Evolutionary conservation across 2,797 vertebrate species (phyloP).

Genomic region (Prunella strophiata): DNA sequence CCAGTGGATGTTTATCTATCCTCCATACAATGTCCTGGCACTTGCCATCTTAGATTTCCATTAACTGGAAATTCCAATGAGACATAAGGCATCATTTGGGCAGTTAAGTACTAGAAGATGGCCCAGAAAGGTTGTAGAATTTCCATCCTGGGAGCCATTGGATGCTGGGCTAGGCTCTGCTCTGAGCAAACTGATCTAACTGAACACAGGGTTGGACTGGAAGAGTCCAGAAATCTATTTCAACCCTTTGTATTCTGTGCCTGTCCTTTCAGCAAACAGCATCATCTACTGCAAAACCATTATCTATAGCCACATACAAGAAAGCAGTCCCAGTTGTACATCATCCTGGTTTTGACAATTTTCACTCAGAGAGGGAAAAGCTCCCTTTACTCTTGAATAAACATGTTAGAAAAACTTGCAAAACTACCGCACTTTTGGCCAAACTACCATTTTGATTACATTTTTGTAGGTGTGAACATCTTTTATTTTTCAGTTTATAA

Average conservation of each 20-base stretch:
- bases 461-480: conserved; percentile 52
- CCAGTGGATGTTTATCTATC: background rate
- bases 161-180: background rate
- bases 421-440: background rate
- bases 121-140: background rate
- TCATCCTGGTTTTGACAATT: background rate
- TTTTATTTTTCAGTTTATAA: conserved; percentile 56
- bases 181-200: background rate
- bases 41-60: background rate
- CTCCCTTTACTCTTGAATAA: background rate
- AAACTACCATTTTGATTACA: conserved; percentile 12
- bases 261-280: background rate
- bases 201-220: background rate
- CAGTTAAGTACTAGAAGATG: background rate
- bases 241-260: background rate
- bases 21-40: background rate
- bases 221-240: background rate
- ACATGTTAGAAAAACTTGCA: background rate
- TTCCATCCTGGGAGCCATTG: background rate
- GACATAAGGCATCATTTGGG: background rate
- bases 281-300: background rate
- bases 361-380: background rate
- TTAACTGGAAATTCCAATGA: background rate
- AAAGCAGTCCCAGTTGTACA: background rate
- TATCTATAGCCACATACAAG: fast-evolving